phyloP scores from a whole-genome alignment of 2,888 invertebrate genomes.

The Mesodorylaimus sp. region DNA sequence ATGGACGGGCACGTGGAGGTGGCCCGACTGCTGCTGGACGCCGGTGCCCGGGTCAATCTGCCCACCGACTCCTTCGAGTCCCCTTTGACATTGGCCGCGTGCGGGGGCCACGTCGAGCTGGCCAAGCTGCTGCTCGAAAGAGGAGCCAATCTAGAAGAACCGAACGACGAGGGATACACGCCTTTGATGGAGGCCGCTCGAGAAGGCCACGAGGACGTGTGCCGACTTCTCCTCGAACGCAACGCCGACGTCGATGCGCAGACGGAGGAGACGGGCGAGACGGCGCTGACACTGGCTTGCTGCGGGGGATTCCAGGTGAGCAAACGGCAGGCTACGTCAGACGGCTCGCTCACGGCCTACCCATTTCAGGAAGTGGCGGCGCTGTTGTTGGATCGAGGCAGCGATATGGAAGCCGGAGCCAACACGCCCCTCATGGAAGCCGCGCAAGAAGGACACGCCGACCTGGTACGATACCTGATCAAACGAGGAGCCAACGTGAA shows the following conservation, averaged over 20 bases:
- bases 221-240: conserved; percentile 57
- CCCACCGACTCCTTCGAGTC: conserved; percentile 98
- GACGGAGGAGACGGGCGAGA: conserved; percentile 95
- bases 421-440: conserved; percentile 97
- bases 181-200: conserved; percentile 97
- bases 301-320: conserved; percentile 53
- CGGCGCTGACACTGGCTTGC: conserved; percentile 75
- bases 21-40: conserved; percentile 73
- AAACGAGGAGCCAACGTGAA: conserved; percentile 29
- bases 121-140: conserved; percentile 84
- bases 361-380: conserved; percentile 57
- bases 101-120: conserved; percentile 92
- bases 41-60: conserved; percentile 97
- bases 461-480: conserved; percentile 48
- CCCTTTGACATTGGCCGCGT: conserved; percentile 87
- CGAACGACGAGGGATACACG: conserved; percentile 94
- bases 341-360: not conserved
- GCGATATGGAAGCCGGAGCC: conserved; percentile 78
- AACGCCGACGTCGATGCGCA: conserved; percentile 84
- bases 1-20: conserved; percentile 99
- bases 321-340: not conserved
- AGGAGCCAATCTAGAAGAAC: conserved; percentile 79
- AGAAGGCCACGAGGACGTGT: conserved; percentile 97
- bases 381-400: conserved; percentile 80
- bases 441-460: conserved; percentile 87